Conservation (phyloP, 2,888 invertebrate genomes). For the Neoaliturus tenellus region DNA sequence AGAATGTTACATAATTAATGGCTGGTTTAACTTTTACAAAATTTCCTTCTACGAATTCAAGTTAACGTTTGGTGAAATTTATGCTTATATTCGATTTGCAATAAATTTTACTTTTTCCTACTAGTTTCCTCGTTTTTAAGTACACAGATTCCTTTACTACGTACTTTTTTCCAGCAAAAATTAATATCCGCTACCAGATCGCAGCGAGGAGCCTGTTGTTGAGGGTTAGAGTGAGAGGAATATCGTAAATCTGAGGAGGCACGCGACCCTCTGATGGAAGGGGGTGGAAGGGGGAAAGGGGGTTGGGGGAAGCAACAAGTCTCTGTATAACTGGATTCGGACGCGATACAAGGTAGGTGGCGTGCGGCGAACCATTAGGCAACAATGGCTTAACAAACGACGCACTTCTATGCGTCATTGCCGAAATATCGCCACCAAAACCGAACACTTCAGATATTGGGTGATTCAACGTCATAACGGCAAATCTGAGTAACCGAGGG, state of each 20-base stretch:
- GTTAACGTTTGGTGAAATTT: no score
- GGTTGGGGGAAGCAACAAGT: constrained; percentile 45
- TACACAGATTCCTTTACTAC: no score
- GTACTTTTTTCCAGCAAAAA: no score
- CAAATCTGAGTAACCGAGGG: no score
- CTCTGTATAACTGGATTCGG: constrained; percentile 36
- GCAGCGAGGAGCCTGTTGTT: neutral
- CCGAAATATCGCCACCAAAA: neutral
- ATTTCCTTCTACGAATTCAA: no score
- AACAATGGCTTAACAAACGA: constrained; percentile 47
- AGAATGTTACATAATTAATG: no score
- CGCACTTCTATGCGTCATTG: constrained; percentile 14
- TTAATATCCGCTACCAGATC: neutral
- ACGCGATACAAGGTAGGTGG: constrained; percentile 34
- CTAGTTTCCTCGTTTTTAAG: no score
- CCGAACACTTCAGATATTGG: neutral
- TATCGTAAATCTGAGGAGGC: constrained; percentile 26
- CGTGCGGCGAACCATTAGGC: constrained; percentile 19
- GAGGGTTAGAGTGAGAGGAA: neutral
- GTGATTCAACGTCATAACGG: no score
- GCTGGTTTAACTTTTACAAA: no score
- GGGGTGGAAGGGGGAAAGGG: neutral
- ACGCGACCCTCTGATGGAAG: neutral
- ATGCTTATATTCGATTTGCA: no score
- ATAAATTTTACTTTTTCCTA: no score